Evolutionary conservation across 2,888 invertebrate genomes (phyloP).

Genomic region (Athalia rosae): DNA sequence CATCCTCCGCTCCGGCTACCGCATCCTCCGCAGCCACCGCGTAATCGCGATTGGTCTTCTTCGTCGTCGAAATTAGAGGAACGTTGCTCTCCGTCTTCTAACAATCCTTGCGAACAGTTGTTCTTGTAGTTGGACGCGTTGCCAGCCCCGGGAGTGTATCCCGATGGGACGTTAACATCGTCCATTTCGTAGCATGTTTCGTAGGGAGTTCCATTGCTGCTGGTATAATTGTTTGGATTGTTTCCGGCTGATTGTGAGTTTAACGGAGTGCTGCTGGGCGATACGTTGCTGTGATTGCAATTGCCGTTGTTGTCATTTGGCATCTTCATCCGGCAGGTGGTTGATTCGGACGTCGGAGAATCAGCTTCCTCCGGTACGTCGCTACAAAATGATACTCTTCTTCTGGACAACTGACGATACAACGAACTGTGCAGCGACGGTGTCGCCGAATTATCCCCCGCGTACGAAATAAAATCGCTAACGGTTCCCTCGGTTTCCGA

Average conservation of each 20-base stretch:
- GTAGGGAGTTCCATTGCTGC: slow-evolving; percentile 31
- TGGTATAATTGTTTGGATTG: slow-evolving; percentile 12
- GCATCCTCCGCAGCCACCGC: slow-evolving; percentile 59
- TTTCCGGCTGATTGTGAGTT: background rate
- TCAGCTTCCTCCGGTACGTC: slow-evolving; percentile 49
- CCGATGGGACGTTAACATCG: background rate
- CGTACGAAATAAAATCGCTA: slow-evolving; percentile 51
- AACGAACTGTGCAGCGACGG: slow-evolving; percentile 56
- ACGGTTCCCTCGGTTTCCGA: slow-evolving; percentile 23
- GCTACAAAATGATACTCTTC: slow-evolving; percentile 60
- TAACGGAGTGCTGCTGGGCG: background rate
- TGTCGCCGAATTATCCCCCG: slow-evolving; percentile 55
- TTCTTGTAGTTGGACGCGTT: background rate
- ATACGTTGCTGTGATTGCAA: slow-evolving; percentile 42
- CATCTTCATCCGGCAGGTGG: slow-evolving; percentile 49
- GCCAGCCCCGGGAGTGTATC: background rate
- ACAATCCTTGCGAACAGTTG: slow-evolving; percentile 6
- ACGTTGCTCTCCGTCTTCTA: slow-evolving; percentile 12
- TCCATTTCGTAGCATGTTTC: slow-evolving; percentile 35
- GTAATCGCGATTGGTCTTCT: slow-evolving; percentile 56
- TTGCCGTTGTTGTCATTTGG: slow-evolving; percentile 52
- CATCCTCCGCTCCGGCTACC: slow-evolving; percentile 45
- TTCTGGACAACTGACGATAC: slow-evolving; percentile 52
- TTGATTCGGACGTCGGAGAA: slow-evolving; percentile 14
- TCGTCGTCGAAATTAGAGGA: slow-evolving; percentile 43